phyloP scores from a whole-genome alignment of 1,140 invertebrate species.

The Artemia franciscana region DNA sequence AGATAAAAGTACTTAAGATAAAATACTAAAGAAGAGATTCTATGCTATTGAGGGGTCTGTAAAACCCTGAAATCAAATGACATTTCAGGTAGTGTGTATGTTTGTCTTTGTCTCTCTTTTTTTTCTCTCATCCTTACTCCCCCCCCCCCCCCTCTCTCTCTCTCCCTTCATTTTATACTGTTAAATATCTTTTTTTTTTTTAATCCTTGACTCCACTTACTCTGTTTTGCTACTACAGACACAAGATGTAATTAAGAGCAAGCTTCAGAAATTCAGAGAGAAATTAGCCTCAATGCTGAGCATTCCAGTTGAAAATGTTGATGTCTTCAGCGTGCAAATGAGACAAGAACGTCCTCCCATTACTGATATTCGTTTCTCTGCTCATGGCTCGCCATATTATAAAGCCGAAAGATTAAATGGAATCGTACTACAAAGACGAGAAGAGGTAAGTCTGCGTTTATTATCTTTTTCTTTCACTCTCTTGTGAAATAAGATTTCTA shows the following conservation, averaged over 20 bases:
- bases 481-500: too few relatives aligned
- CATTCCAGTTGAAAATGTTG: constrained; percentile 65
- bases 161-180: background rate
- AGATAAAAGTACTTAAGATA: too few relatives aligned
- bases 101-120: too few relatives aligned
- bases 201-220: constrained; percentile 7
- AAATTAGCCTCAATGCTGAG: constrained; percentile 61
- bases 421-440: constrained; percentile 71
- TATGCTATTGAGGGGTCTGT: too few relatives aligned
- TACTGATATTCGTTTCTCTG: constrained; percentile 79
- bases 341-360: constrained; percentile 60
- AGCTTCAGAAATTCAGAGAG: constrained; percentile 62
- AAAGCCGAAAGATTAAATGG: constrained; percentile 82
- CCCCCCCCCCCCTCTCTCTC: background rate
- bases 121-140: too few relatives aligned
- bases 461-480: too few relatives aligned
- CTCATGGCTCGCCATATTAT: constrained; percentile 84
- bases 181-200: constrained; percentile 6
- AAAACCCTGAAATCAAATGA: too few relatives aligned
- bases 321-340: constrained; percentile 80
- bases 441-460: constrained; percentile 42
- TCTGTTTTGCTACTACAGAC: constrained; percentile 22
- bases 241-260: constrained; percentile 56
- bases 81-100: too few relatives aligned
- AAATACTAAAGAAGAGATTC: too few relatives aligned